These are phyloP conservation scores for Drosophila atripex DNA, from an alignment of 2,888 invertebrate species.

Conservation along the genomic window DNA sequence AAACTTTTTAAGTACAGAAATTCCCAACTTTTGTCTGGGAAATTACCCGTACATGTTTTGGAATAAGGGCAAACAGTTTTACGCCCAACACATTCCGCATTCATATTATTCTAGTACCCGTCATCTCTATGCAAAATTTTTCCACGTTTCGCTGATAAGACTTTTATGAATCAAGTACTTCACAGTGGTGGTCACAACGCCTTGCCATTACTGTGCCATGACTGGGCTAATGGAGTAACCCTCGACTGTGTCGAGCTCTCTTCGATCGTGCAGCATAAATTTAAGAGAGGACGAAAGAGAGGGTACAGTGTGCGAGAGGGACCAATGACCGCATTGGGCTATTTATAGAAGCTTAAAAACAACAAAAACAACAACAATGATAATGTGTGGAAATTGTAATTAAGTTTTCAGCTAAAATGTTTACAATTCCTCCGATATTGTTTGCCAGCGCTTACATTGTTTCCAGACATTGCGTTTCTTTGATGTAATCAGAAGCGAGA, in stretches of 20 bases:
- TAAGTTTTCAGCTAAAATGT: slow-evolving; percentile 58
- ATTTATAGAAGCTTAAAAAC: slow-evolving; percentile 63
- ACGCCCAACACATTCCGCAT: slow-evolving; percentile 35
- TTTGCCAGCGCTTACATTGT: slow-evolving; percentile 1
- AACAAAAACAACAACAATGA: slow-evolving; percentile 37
- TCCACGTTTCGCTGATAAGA: slow-evolving; percentile 48
- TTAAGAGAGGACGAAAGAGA: slow-evolving; percentile 18
- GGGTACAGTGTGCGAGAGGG: slow-evolving; percentile 54
- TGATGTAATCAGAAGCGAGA: slow-evolving; percentile 28
- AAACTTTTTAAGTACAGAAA: background rate
- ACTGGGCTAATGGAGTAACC: slow-evolving; percentile 14
- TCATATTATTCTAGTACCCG: background rate
- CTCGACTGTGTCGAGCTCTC: slow-evolving; percentile 14
- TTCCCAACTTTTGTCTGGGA: background rate
- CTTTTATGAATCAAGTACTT: slow-evolving; percentile 59
- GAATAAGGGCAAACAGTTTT: slow-evolving; percentile 45
- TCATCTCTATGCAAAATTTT: slow-evolving; percentile 32
- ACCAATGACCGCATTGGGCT: slow-evolving; percentile 76
- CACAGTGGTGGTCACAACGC: slow-evolving; percentile 42
- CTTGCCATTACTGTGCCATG: slow-evolving; percentile 5
- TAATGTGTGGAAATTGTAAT: slow-evolving; percentile 69
- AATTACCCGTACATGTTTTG: slow-evolving; percentile 32
- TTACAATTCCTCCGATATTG: slow-evolving; percentile 24
- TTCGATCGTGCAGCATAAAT: slow-evolving; percentile 59
- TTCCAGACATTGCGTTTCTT: background rate